Base-by-base conservation (phyloP, 1,140 invertebrate genomes). In the Brachionus calyciflorus region DNA sequence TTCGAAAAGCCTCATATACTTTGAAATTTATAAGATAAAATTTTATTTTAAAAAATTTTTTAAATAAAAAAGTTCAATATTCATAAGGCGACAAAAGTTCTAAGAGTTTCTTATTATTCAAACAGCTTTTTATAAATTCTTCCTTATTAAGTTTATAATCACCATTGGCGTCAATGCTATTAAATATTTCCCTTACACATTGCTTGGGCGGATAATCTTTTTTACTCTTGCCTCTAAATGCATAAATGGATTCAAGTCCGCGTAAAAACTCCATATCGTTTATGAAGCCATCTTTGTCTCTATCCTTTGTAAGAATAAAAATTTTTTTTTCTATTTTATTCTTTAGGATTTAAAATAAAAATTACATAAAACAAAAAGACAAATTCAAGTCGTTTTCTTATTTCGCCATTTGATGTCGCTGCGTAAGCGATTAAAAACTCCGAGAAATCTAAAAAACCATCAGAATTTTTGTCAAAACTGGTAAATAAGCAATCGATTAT, bases 61-160 rank as follows among this genome's bases (percentile, higher is more conserved):
- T 53, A 53, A 17, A 53, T 19, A 21, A 2, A 53, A 26, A 24
- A 21, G 49, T 5, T 30, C 10, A 70, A 28, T 30, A 46, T 3
- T 73, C 69, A 73, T 51, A 73, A 12, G 69, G 69, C 24, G 69
- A 73, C 48, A 73, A 55, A 33, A 73, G 51, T 55, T 73, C 69
- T 21, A 73, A 12, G 41, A 73, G 17, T 7, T 51, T 33, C 24
- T 73, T 73, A 30, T 73, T 49, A 9, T 51, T 51, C 26, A 73
- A 55, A 17, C 69, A 73, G 24, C 69, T 24, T 7, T 28, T 17
- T 28, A 73, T 28, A 30, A 73, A 73, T 73, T 73, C 69, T 24
- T 49, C 28, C 17, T 73, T 73, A 21, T 73, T 73, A 2, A 73
- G 26, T 40, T 73, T 55, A 14, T 28, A 37, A 24, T 73, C 69